phyloP scores from a whole-genome alignment of 2,113 vertebrate species.

The Xenopus borealis region DNA sequence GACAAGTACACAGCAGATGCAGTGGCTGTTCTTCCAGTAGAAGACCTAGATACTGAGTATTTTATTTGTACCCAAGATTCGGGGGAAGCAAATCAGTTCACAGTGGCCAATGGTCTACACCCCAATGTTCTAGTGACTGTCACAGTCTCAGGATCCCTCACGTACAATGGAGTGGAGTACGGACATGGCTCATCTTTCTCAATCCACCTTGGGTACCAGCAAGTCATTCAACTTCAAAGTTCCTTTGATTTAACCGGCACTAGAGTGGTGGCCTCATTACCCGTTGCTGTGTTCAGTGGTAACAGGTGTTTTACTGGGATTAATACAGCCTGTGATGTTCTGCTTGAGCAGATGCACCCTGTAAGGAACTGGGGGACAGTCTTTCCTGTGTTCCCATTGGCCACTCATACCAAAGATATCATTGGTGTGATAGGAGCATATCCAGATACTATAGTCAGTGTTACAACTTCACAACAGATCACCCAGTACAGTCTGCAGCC shows the following conservation, averaged over 20 bases:
- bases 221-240: constrained; percentile 29
- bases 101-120: constrained; percentile 22
- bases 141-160: constrained; percentile 3
- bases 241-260: constrained; percentile 21
- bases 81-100: constrained; percentile 7
- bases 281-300: constrained; percentile 22
- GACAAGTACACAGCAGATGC: neutral
- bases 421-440: constrained; percentile 7
- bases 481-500: neutral
- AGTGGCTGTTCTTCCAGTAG: constrained; percentile 15
- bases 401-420: constrained; percentile 12
- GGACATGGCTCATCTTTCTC: neutral
- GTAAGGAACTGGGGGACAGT: constrained; percentile 6
- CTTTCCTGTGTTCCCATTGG: constrained; percentile 6
- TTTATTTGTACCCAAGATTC: constrained; percentile 13
- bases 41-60: constrained; percentile 21
- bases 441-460: neutral
- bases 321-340: neutral
- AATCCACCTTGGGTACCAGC: neutral
- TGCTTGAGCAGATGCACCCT: constrained; percentile 18
- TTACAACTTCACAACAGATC: neutral
- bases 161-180: constrained; percentile 2
- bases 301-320: neutral
- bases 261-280: constrained; percentile 7
- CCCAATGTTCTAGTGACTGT: neutral